Percentiles rank a stretch among this genome's conserved stretches.
phyloP scores from a whole-genome alignment of 2,888 invertebrate species.

The Epinotia demarniana region DNA sequence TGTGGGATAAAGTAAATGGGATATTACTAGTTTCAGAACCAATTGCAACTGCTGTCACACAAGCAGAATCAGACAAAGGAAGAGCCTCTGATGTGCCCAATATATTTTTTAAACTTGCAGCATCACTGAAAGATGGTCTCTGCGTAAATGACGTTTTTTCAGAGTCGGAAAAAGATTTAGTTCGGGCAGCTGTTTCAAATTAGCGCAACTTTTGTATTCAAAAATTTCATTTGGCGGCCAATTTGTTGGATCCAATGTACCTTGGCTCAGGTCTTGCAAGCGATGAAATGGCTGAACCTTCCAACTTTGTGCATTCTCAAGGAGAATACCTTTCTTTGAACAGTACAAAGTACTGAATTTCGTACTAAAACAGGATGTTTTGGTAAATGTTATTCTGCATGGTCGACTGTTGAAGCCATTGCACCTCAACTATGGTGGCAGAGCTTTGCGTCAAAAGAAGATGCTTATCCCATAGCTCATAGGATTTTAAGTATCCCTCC shows the following conservation, averaged over 20 bases:
- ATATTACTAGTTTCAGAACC: constrained; percentile 18
- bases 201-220: constrained; percentile 6
- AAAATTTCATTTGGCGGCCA: constrained; percentile 14
- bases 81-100: neutral
- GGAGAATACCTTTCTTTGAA: neutral
- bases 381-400: too few relatives aligned
- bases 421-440: too few relatives aligned
- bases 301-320: constrained; percentile 10
- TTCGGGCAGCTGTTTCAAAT: constrained; percentile 16
- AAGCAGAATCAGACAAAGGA: constrained; percentile 21
- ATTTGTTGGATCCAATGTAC: constrained; percentile 17
- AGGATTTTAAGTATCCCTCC: too few relatives aligned
- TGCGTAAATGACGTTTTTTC: neutral
- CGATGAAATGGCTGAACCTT: constrained; percentile 11
- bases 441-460: too few relatives aligned
- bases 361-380: too few relatives aligned
- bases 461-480: too few relatives aligned
- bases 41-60: constrained; percentile 24
- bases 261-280: neutral
- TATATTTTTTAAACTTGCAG: too few relatives aligned
- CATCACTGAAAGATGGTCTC: too few relatives aligned
- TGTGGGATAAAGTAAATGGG: constrained; percentile 20
- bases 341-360: constrained; percentile 11
- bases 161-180: neutral
- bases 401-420: too few relatives aligned